Evolutionary conservation across 2,888 invertebrate species (phyloP), one percentile per base, ranked within the genome.

Genomic region (Smittia sp.): DNA sequence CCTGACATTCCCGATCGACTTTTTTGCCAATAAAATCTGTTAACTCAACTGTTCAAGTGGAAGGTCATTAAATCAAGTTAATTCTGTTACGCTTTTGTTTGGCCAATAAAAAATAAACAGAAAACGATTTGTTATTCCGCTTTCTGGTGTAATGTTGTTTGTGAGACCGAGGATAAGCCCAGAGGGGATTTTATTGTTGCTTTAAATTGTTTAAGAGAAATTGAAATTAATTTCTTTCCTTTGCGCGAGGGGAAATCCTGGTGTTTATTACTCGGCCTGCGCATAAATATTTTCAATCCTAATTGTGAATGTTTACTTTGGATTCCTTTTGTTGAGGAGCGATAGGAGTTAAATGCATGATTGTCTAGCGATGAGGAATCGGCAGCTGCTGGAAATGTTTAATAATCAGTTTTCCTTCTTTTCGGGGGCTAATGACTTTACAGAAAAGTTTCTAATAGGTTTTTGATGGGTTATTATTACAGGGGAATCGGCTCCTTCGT

Each of bases 341-440:
- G 22, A 20, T 58, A 22, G 22, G 20, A 18, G 18, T 58, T n/a
- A 22, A 58, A 58, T 58, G 58, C 11, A 58, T 32, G 32, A 32
- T 46, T 46, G 46, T 46, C 46, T 58, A 58, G 58, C 9, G 58
- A 46, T 46, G 46, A 46, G 46, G 18, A 58, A 58, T 7, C 27
- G 52, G 32, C 69, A 69, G 69, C 69, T 41, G 69, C 69, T 69
- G 69, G 52, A 69, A 58, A 69, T 69, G 52, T 69, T 69, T 20
- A 69, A 52, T 25, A 52, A 54, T 69, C n/a, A 41, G 24, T 32
- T 32, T 32, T 9, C 32, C 9, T 32, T 32, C 9, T 32, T 32
- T 69, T 41, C 24, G 52, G 13, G 54, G 69, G 69, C 69, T 69
- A 69, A 69, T 69, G 69, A 69, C 69, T 69, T 69, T 69, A 54